These are phyloP conservation scores for Zapus hudsonius DNA, from an alignment of 2,113 vertebrate genomes.

Conservation along the genomic window DNA sequence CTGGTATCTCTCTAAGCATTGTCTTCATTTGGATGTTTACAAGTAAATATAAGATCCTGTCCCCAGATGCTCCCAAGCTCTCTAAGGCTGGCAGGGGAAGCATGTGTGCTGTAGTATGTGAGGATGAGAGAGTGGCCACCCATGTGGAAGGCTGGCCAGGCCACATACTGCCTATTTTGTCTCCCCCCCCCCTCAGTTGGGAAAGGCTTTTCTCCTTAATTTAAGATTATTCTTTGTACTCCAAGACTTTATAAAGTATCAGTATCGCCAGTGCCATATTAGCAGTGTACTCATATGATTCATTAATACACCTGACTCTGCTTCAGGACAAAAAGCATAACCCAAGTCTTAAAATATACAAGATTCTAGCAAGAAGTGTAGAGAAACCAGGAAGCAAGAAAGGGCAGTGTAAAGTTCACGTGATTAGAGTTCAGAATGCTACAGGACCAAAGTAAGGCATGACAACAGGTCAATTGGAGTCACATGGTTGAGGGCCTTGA, in stretches of 20 bases:
- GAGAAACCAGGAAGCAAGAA: constrained; percentile 9
- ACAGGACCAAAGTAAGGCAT: not conserved
- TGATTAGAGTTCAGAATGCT: not conserved
- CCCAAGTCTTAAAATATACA: not conserved
- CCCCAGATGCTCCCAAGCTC: too few relatives aligned
- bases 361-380: constrained; percentile 3
- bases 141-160: too few relatives aligned
- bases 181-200: too few relatives aligned
- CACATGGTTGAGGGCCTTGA: not conserved
- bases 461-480: not conserved
- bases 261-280: not conserved
- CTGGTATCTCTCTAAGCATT: too few relatives aligned
- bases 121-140: too few relatives aligned
- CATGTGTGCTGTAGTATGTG: too few relatives aligned
- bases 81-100: too few relatives aligned
- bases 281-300: not conserved
- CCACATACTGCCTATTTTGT: too few relatives aligned
- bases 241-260: constrained; percentile 4
- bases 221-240: not conserved
- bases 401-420: not conserved
- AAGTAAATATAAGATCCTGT: too few relatives aligned
- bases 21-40: too few relatives aligned
- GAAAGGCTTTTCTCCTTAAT: not conserved
- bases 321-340: not conserved
- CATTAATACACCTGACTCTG: too few relatives aligned